These are phyloP conservation scores for Malurus melanocephalus DNA, from an alignment of 2,113 vertebrate species.

Conservation along the genomic window DNA sequence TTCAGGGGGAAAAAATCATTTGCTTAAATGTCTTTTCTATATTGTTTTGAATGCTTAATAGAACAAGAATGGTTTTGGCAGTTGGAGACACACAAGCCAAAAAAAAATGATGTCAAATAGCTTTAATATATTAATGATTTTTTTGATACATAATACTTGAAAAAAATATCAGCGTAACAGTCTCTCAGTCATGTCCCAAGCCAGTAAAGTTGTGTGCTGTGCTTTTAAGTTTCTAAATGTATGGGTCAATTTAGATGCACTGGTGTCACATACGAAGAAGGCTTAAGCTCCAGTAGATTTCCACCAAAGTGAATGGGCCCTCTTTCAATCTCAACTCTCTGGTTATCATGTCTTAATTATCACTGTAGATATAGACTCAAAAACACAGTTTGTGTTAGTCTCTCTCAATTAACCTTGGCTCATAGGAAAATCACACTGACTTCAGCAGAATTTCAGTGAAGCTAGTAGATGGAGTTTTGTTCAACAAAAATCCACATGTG, in stretches of 20 bases:
- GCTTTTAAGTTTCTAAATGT: neutral
- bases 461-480: neutral
- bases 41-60: neutral
- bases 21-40: neutral
- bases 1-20: neutral
- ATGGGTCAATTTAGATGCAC: neutral
- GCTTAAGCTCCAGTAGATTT: neutral
- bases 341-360: neutral
- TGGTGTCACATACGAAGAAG: neutral
- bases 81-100: neutral
- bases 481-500: neutral
- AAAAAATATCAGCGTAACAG: neutral
- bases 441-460: neutral
- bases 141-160: neutral
- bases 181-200: neutral
- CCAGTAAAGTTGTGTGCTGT: neutral
- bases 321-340: neutral
- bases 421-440: neutral
- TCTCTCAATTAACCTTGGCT: neutral
- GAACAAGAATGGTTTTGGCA: neutral
- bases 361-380: neutral
- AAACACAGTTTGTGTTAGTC: neutral
- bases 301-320: neutral
- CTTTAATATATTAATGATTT: neutral
- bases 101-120: neutral